These are phyloP conservation scores for Tamias sibiricus DNA, from an alignment of 2,113 vertebrate species.

Conservation along the genomic window DNA sequence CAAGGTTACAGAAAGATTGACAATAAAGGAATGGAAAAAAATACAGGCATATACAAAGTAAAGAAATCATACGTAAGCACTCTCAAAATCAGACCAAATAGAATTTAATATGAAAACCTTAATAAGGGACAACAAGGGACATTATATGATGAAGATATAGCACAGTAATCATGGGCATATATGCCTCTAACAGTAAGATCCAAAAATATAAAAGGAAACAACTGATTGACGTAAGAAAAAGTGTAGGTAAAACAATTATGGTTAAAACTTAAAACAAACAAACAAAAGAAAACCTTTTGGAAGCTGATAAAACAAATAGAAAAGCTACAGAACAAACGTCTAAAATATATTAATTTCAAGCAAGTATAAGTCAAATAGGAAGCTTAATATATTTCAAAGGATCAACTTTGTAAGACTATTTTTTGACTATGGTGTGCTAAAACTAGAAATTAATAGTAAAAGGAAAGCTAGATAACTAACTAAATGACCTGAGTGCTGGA, in stretches of 20 bases:
- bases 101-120: constrained; percentile 21
- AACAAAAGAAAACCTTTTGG: not conserved
- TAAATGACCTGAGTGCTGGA: not conserved
- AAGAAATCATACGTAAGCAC: not conserved
- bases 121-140: not conserved
- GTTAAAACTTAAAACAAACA: not conserved
- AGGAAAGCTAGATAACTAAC: not conserved
- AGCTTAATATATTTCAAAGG: constrained; percentile 1
- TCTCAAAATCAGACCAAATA: not conserved
- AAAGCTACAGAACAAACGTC: not conserved
- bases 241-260: not conserved
- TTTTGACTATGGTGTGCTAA: not conserved
- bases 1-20: not conserved
- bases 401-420: not conserved
- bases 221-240: not conserved
- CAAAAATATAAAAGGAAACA: constrained; percentile 25
- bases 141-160: not conserved
- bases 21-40: constrained; percentile 26
- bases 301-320: not conserved
- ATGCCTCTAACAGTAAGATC: not conserved
- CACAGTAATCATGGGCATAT: not conserved
- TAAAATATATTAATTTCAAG: constrained; percentile 14
- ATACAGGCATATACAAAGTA: not conserved
- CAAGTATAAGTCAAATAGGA: not conserved
- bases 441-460: constrained; percentile 22